phyloP scores from a whole-genome alignment of 2,797 vertebrate genomes.

The Miichthys miiuy region DNA sequence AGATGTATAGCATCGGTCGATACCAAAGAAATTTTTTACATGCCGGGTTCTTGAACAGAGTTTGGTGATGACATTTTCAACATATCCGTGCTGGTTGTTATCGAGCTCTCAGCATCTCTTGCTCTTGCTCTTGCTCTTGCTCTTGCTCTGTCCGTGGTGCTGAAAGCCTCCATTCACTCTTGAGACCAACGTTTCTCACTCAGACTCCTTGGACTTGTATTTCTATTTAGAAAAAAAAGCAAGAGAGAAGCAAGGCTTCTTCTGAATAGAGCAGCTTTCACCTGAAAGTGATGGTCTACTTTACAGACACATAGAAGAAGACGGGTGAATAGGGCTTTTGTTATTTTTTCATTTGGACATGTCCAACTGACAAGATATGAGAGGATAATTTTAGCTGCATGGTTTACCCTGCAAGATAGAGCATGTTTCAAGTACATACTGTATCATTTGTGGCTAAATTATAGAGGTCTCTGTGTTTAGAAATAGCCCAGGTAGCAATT shows the following conservation, averaged over 20 bases:
- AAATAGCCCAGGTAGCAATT: constrained; percentile 53
- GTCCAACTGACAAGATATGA: constrained; percentile 8
- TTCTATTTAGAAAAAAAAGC: constrained; percentile 37
- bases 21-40: not conserved
- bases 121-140: constrained; percentile 40
- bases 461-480: constrained; percentile 36
- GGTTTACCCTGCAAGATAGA: not conserved
- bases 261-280: constrained; percentile 17
- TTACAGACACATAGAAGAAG: no score
- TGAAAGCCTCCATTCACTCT: constrained; percentile 54
- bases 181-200: constrained; percentile 19
- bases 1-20: not conserved
- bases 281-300: constrained; percentile 3
- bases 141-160: constrained; percentile 63
- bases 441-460: constrained; percentile 50
- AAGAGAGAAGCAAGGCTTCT: constrained; percentile 10
- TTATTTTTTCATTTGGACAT: not conserved
- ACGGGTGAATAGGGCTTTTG: no score
- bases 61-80: constrained; percentile 29
- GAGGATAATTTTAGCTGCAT: constrained; percentile 29
- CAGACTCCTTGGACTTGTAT: constrained; percentile 36
- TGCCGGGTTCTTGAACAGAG: not conserved
- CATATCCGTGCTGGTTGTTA: not conserved
- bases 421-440: constrained; percentile 16
- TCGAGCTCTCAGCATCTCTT: constrained; percentile 1